Evolutionary conservation across 2,113 vertebrate genomes (phyloP).

Genomic region (Mesocricetus auratus): DNA sequence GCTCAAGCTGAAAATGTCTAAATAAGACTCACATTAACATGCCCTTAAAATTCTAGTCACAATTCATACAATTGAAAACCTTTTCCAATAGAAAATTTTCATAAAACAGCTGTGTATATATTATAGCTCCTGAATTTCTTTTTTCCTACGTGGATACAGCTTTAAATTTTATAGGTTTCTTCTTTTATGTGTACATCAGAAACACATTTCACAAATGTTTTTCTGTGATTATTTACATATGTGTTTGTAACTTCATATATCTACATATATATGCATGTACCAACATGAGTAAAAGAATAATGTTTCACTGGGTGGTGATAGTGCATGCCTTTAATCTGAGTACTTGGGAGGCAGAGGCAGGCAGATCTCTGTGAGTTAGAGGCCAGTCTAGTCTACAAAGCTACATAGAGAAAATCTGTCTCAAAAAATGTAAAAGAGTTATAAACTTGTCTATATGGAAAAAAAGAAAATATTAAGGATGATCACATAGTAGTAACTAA

Average conservation of each 20-base stretch:
- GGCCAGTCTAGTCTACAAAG: no score
- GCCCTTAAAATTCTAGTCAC: neutral
- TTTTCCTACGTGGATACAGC: neutral
- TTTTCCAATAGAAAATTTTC: neutral
- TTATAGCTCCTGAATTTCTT: neutral
- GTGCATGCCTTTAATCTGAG: no score
- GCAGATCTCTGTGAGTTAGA: no score
- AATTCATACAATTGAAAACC: neutral
- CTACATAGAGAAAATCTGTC: no score
- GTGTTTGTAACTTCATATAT: neutral
- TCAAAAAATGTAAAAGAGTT: no score
- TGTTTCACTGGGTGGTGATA: no score
- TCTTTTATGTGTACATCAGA: neutral
- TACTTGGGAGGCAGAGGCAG: no score
- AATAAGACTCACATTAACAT: neutral
- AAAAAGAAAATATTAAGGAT: neutral
- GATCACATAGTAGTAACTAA: neutral
- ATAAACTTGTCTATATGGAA: neutral
- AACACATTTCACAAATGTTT: neutral
- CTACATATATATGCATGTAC: neutral
- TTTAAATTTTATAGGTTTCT: neutral
- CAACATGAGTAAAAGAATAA: neutral
- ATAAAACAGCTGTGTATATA: neutral
- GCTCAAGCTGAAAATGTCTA: neutral
- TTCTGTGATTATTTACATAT: neutral